Conservation (phyloP, 2,888 invertebrate genomes). For the Panopea generosa region DNA sequence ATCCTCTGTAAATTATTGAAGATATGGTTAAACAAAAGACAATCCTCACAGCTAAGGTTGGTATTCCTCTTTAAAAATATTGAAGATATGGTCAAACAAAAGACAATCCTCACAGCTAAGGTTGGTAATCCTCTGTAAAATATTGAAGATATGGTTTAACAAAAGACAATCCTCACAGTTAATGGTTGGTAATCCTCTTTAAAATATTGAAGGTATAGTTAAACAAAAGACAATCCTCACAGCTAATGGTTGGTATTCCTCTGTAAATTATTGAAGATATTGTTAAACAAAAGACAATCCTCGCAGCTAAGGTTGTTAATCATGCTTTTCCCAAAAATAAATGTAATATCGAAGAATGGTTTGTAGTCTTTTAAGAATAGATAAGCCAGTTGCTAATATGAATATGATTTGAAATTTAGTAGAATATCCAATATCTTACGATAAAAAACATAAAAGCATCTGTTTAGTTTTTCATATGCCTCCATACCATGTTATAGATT, state of each 20-base stretch:
- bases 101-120: slow-evolving; percentile 85
- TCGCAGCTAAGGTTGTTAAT: slow-evolving; percentile 85
- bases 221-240: slow-evolving; percentile 86
- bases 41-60: slow-evolving; percentile 85
- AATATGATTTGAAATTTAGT: too few species aligned
- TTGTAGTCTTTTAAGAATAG: too few species aligned
- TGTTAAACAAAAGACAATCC: slow-evolving; percentile 86
- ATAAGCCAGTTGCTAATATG: too few species aligned
- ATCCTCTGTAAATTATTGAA: slow-evolving; percentile 79
- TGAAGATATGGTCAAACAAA: slow-evolving; percentile 87
- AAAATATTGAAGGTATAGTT: slow-evolving; percentile 87
- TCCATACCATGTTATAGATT: too few species aligned
- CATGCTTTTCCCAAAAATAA: too few species aligned
- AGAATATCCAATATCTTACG: too few species aligned
- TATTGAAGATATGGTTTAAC: slow-evolving; percentile 87
- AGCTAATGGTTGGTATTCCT: slow-evolving; percentile 79
- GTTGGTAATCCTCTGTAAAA: slow-evolving; percentile 63
- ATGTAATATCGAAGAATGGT: too few species aligned
- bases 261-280: slow-evolving; percentile 86
- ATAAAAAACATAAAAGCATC: too few species aligned
- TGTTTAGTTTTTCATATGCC: too few species aligned
- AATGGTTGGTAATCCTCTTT: slow-evolving; percentile 84
- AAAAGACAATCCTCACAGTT: slow-evolving; percentile 86
- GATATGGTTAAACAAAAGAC: slow-evolving; percentile 87
- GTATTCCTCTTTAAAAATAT: slow-evolving; percentile 86